phyloP scores from a whole-genome alignment of 2,888 invertebrate genomes.

The Arge pagana region DNA sequence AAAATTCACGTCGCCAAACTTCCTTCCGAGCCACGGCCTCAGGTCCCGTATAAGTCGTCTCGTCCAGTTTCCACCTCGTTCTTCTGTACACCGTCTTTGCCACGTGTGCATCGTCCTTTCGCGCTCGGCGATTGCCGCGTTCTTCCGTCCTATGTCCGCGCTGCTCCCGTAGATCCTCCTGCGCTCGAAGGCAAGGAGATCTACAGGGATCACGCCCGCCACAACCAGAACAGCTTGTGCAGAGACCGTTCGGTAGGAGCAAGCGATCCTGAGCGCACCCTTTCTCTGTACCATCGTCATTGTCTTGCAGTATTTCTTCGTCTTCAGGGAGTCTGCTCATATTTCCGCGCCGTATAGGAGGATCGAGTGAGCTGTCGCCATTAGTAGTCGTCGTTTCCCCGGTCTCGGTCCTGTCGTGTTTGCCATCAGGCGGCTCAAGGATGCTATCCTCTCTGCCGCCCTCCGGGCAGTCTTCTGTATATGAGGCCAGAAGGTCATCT shows the following conservation, averaged over 20 bases:
- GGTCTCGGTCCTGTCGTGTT: slow-evolving; percentile 30
- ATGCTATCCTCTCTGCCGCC: slow-evolving; percentile 25
- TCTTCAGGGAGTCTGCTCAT: slow-evolving; percentile 22
- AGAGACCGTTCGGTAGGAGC: slow-evolving; percentile 33
- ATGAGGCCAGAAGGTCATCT: slow-evolving; percentile 29
- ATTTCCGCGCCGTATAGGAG: slow-evolving; percentile 29
- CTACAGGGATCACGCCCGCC: slow-evolving; percentile 29
- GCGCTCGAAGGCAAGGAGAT: slow-evolving; percentile 27
- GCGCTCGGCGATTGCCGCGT: no score
- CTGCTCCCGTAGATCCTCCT: slow-evolving; percentile 11
- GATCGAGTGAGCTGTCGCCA: slow-evolving; percentile 25
- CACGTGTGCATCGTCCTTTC: slow-evolving; percentile 19
- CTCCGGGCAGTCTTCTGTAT: slow-evolving; percentile 24
- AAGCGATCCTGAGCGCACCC: slow-evolving; percentile 25
- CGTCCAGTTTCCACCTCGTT: slow-evolving; percentile 28
- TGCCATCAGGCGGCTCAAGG: slow-evolving; percentile 34
- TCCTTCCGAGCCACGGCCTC: slow-evolving; percentile 24
- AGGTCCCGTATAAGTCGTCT: slow-evolving; percentile 23
- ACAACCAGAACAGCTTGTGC: slow-evolving; percentile 29
- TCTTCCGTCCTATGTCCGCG: background rate
- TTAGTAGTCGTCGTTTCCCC: slow-evolving; percentile 22
- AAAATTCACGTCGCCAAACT: slow-evolving; percentile 26
- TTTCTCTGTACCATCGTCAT: slow-evolving; percentile 28
- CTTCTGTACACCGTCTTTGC: slow-evolving; percentile 27
- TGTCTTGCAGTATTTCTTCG: slow-evolving; percentile 20